Evolutionary conservation across 1,140 invertebrate species (phyloP).

Genomic region (Eciton burchellii): DNA sequence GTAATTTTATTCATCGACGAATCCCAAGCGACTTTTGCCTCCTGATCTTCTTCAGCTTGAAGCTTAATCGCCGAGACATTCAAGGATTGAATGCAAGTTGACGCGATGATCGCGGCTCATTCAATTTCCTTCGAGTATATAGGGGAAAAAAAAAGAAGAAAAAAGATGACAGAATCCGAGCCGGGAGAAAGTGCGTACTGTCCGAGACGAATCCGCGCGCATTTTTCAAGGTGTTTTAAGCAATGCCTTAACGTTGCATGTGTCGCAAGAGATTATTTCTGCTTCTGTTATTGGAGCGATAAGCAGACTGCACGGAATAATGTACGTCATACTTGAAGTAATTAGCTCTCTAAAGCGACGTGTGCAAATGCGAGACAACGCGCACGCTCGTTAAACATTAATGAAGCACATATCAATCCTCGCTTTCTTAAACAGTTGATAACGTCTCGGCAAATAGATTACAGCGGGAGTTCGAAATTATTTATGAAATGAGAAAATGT

Average conservation of each 20-base stretch:
- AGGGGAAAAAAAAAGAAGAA: too few species aligned
- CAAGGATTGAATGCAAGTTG: constrained; percentile 5
- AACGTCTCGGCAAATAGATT: constrained; percentile 17
- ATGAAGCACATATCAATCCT: constrained; percentile 20
- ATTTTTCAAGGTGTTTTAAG: constrained; percentile 28
- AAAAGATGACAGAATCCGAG: background rate
- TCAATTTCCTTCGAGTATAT: background rate
- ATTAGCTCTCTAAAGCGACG: constrained; percentile 35
- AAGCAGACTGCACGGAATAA: constrained; percentile 43
- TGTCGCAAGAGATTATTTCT: constrained; percentile 25
- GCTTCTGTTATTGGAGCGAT: constrained; percentile 39
- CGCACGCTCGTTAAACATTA: constrained; percentile 30
- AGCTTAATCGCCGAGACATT: background rate
- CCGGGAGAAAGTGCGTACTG: background rate
- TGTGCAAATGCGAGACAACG: constrained; percentile 4
- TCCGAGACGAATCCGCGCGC: background rate
- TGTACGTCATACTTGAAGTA: constrained; percentile 21
- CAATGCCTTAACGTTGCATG: background rate
- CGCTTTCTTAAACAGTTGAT: constrained; percentile 47
- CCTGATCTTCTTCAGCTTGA: background rate
- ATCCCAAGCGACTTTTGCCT: background rate
- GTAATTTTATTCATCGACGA: background rate
- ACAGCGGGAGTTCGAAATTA: background rate
- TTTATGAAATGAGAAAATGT: constrained; percentile 22
- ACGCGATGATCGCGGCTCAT: background rate